phyloP scores from a whole-genome alignment of 2,113 vertebrate species.

The Laticauda colubrina region DNA sequence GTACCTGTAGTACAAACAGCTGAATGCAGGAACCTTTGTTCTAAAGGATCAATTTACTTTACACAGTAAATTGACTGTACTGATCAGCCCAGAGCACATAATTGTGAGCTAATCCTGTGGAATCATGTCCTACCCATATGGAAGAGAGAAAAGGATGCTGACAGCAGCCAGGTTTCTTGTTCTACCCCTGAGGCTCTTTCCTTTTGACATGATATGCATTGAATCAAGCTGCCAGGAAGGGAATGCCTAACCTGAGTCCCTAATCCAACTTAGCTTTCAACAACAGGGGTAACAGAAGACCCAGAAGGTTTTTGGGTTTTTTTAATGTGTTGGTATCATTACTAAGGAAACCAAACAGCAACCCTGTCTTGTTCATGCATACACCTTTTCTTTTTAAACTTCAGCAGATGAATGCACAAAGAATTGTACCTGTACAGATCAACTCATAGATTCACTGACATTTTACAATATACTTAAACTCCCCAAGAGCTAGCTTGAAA shows the following conservation, averaged over 20 bases:
- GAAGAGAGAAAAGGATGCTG: slow-evolving; percentile 81
- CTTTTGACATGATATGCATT: slow-evolving; percentile 63
- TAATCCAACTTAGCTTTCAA: slow-evolving; percentile 58
- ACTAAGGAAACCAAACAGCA: not conserved
- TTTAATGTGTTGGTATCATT: slow-evolving; percentile 15
- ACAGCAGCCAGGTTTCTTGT: slow-evolving; percentile 56
- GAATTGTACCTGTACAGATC: not conserved
- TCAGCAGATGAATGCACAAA: slow-evolving; percentile 12
- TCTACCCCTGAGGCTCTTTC: slow-evolving; percentile 55
- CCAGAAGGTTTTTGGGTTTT: not conserved
- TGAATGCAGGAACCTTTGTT: slow-evolving; percentile 83
- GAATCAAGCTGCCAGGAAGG: slow-evolving; percentile 75
- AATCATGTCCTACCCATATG: slow-evolving; percentile 89
- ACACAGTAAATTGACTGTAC: slow-evolving; percentile 89
- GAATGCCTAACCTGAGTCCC: slow-evolving; percentile 55
- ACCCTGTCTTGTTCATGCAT: not conserved
- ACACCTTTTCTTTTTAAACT: not conserved
- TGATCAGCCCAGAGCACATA: slow-evolving; percentile 90
- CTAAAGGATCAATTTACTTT: slow-evolving; percentile 90
- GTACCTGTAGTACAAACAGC: slow-evolving; percentile 75
- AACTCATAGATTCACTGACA: not conserved
- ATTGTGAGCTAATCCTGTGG: slow-evolving; percentile 88
- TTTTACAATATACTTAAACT: slow-evolving; percentile 11
- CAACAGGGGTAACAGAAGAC: slow-evolving; percentile 23
- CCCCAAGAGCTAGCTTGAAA: not conserved